phyloP scores from a whole-genome alignment of 92 coral and sea anemone species.

The Porites evermanni region DNA sequence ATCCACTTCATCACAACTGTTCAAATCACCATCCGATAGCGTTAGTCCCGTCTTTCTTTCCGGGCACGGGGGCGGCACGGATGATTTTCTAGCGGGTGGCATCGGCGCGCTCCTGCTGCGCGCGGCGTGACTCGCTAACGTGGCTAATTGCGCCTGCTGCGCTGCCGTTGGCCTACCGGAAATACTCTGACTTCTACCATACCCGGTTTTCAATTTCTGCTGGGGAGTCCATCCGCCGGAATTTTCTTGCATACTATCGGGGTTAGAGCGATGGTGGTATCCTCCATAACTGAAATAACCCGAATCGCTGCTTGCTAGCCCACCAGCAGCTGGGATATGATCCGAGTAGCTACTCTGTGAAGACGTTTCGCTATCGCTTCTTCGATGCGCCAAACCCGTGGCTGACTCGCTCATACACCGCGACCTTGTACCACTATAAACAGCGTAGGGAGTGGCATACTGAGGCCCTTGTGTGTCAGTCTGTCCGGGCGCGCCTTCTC shows the following conservation, averaged over 20 bases:
- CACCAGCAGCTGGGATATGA: constrained; percentile 64
- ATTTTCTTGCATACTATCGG: constrained; percentile 75
- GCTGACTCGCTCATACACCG: constrained; percentile 91
- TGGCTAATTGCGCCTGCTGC: constrained; percentile 87
- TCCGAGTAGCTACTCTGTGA: constrained; percentile 91
- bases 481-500: constrained; percentile 3
- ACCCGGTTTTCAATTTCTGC: constrained; percentile 65
- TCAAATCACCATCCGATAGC: constrained; percentile 32
- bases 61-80: constrained; percentile 81
- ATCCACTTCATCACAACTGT: background rate
- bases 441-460: constrained; percentile 86
- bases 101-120: constrained; percentile 92
- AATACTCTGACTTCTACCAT: constrained; percentile 83
- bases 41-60: constrained; percentile 48
- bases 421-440: constrained; percentile 52
- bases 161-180: constrained; percentile 89
- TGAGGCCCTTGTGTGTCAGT: constrained; percentile 57
- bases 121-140: constrained; percentile 91
- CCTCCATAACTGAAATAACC: constrained; percentile 88
- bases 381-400: constrained; percentile 60
- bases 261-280: constrained; percentile 67
- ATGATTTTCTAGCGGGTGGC: constrained; percentile 90
- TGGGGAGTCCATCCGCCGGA: constrained; percentile 71
- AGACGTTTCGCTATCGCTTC: constrained; percentile 83
- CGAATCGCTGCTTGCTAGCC: constrained; percentile 76